Evolutionary conservation across 2,888 invertebrate genomes (phyloP).

Genomic region (Acrobasis repandana): DNA sequence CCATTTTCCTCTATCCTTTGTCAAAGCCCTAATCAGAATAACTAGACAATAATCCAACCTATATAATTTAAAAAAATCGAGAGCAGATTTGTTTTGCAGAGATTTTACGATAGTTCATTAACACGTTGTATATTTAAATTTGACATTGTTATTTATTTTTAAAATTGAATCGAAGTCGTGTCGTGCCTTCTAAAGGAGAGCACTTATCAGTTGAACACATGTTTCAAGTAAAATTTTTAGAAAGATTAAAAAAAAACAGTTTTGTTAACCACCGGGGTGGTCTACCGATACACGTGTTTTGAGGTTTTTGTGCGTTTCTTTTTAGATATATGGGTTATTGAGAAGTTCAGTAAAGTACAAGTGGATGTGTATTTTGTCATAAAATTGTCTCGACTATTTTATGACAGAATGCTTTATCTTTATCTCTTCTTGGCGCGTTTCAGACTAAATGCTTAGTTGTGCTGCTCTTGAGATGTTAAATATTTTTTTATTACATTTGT

Average conservation of each 20-base stretch:
- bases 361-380: slow-evolving; percentile 3
- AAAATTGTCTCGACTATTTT: not conserved
- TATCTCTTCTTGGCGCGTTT: not conserved
- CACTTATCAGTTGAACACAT: slow-evolving; percentile 70
- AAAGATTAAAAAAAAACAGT: slow-evolving; percentile 58
- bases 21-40: too few species aligned
- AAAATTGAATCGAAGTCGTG: slow-evolving; percentile 45
- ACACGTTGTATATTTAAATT: too few species aligned
- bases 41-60: too few species aligned
- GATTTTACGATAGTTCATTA: too few species aligned
- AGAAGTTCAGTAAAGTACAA: slow-evolving; percentile 8
- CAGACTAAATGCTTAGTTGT: too few species aligned
- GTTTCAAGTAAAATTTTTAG: slow-evolving; percentile 59
- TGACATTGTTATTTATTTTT: not conserved
- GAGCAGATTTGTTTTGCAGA: too few species aligned
- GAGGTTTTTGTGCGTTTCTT: slow-evolving; percentile 26
- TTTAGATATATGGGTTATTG: slow-evolving; percentile 28
- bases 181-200: slow-evolving; percentile 41
- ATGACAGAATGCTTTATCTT: not conserved
- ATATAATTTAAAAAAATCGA: too few species aligned
- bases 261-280: slow-evolving; percentile 54
- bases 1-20: too few species aligned
- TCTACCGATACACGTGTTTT: slow-evolving; percentile 50
- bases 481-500: too few species aligned
- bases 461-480: too few species aligned